Conservation (phyloP, 2,888 invertebrate species). For the Caenorhabditis sp. region DNA sequence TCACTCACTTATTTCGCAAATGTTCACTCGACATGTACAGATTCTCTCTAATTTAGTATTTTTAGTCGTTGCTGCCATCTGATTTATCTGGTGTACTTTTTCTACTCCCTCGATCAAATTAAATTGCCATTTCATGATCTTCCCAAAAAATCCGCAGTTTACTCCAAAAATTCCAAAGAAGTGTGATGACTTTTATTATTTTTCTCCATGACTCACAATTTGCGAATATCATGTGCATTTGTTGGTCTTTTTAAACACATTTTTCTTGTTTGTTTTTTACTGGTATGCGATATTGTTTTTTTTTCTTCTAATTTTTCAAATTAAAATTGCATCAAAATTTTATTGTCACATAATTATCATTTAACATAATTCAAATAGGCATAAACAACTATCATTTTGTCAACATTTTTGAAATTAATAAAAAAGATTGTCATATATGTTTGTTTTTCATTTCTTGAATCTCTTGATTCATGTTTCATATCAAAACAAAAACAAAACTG, state of each 20-base stretch:
- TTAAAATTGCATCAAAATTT: neutral
- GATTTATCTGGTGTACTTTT: neutral
- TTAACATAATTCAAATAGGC: conserved; percentile 8
- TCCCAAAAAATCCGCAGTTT: neutral
- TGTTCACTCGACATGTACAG: neutral
- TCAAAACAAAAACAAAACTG: too few species aligned
- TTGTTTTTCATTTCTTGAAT: neutral
- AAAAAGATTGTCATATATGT: neutral
- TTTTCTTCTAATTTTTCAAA: too few species aligned
- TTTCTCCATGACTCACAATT: too few species aligned
- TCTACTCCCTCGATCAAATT: neutral
- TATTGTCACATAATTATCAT: neutral
- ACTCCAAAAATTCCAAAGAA: too few species aligned
- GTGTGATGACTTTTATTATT: too few species aligned
- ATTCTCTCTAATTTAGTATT: neutral
- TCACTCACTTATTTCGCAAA: too few species aligned
- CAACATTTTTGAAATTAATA: neutral
- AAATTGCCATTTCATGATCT: neutral
- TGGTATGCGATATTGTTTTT: too few species aligned
- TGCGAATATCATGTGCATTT: too few species aligned
- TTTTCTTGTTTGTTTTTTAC: too few species aligned
- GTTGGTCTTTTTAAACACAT: too few species aligned
- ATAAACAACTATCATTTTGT: conserved; percentile 12
- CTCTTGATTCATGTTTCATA: too few species aligned
- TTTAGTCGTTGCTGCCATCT: neutral